A percentile compares a stretch with the other conserved stretches of the same genome.
phyloP scores from a whole-genome alignment of 2,797 vertebrate species.

The Notolepis coatsorum region DNA sequence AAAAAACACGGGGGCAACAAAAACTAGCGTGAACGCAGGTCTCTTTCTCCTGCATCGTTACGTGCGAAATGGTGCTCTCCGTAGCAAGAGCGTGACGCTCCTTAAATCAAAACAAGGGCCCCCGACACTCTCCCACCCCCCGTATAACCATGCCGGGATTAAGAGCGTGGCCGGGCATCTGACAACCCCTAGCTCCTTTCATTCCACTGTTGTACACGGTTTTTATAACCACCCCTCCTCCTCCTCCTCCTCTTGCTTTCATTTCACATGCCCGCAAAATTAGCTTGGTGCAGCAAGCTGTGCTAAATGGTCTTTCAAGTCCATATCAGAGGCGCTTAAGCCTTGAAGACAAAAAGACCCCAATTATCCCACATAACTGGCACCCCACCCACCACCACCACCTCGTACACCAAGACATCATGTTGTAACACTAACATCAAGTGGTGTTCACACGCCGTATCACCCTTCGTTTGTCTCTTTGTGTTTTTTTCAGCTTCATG shows the following conservation, averaged over 20 bases:
- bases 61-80: too few species aligned
- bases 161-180: constrained; percentile 53
- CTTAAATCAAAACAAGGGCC: constrained; percentile 22
- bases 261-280: constrained; percentile 69
- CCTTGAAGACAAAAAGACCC: constrained; percentile 66
- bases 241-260: constrained; percentile 49
- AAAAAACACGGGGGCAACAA: too few species aligned
- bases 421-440: constrained; percentile 6
- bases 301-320: constrained; percentile 76
- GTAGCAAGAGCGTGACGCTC: background rate
- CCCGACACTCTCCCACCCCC: constrained; percentile 29
- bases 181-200: constrained; percentile 44
- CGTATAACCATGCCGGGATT: constrained; percentile 58
- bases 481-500: background rate
- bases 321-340: constrained; percentile 70
- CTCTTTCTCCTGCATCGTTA: too few species aligned
- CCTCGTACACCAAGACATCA: background rate
- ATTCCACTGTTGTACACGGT: constrained; percentile 49
- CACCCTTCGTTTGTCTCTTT: constrained; percentile 8
- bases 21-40: too few species aligned
- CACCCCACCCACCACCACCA: constrained; percentile 31
- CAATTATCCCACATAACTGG: constrained; percentile 70
- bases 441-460: too few species aligned
- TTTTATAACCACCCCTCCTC: constrained; percentile 41
- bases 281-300: constrained; percentile 66